A percentile compares a stretch with the other conserved stretches of the same genome.
Conservation (phyloP, 2,113 vertebrate species). For the Alectura lathami region DNA sequence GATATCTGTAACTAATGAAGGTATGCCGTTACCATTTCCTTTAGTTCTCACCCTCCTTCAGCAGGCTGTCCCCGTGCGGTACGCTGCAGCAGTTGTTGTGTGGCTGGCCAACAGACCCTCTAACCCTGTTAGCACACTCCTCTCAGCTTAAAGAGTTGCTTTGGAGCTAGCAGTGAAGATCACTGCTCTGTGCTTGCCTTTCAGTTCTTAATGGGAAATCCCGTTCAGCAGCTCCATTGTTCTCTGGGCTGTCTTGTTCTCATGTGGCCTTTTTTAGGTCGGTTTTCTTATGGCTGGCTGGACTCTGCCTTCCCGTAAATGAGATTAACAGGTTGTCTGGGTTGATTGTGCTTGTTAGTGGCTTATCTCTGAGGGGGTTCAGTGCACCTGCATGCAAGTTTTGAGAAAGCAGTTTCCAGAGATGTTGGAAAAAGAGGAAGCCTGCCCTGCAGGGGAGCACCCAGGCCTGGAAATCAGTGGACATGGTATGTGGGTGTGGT, state of each 20-base stretch:
- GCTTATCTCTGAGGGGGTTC: not conserved
- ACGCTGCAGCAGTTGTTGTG: not conserved
- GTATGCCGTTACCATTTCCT: not conserved
- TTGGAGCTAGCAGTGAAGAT: not conserved
- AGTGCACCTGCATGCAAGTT: not conserved
- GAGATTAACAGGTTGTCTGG: not conserved
- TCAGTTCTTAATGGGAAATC: not conserved
- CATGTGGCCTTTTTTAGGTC: not conserved
- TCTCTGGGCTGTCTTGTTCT: not conserved
- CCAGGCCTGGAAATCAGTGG: fast-evolving
- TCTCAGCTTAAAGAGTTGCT: not conserved
- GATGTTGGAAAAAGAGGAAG: not conserved
- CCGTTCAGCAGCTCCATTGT: conserved; percentile 8
- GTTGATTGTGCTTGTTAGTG: not conserved
- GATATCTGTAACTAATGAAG: not conserved
- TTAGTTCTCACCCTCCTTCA: not conserved
- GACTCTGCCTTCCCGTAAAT: not conserved
- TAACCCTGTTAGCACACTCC: not conserved
- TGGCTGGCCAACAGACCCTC: not conserved
- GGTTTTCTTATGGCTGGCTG: not conserved
- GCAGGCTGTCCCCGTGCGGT: not conserved
- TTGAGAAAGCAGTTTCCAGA: not conserved
- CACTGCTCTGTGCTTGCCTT: not conserved
- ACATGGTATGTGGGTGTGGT: not conserved
- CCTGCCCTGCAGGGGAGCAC: not conserved